A percentile compares a stretch with the other conserved stretches of the same genome.
These are phyloP conservation scores for Zaprionus ghesquierei DNA, from an alignment of 1,140 invertebrate species.

Conservation along the genomic window DNA sequence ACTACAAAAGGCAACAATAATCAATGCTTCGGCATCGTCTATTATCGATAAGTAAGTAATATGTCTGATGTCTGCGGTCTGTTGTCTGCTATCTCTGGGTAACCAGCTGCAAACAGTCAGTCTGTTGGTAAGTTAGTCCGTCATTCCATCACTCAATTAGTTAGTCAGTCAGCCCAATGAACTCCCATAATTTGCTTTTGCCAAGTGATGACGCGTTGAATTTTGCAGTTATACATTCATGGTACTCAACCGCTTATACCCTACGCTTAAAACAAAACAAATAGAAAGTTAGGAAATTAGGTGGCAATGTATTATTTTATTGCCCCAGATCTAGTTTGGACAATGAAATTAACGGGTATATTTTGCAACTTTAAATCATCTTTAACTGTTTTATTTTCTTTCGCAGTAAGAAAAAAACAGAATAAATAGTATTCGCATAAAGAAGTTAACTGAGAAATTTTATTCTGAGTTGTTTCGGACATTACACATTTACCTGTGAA, in stretches of 20 bases:
- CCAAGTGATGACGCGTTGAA: slow-evolving; percentile 32
- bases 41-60: slow-evolving; percentile 69
- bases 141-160: not conserved
- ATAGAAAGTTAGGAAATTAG: too few relatives aligned
- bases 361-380: not conserved
- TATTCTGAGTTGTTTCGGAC: not conserved
- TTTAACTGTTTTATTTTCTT: not conserved
- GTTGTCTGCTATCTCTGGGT: slow-evolving; percentile 54
- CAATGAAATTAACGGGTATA: too few relatives aligned
- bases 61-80: slow-evolving; percentile 26
- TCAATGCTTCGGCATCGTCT: slow-evolving; percentile 66
- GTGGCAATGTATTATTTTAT: too few relatives aligned
- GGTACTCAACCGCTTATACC: not conserved
- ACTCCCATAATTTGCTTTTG: slow-evolving; percentile 60
- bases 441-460: too few relatives aligned
- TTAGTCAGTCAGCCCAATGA: not conserved
- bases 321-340: too few relatives aligned
- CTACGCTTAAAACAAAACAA: not conserved
- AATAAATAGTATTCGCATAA: not conserved
- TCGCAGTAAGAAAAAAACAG: not conserved
- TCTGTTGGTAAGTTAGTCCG: not conserved
- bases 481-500: not conserved
- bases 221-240: slow-evolving; percentile 15
- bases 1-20: slow-evolving; percentile 73
- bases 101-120: slow-evolving; percentile 31